Evolutionary conservation across 2,797 vertebrate species (phyloP), one percentile per base, ranked within the genome.

Genomic region (Lithobates pipiens): DNA sequence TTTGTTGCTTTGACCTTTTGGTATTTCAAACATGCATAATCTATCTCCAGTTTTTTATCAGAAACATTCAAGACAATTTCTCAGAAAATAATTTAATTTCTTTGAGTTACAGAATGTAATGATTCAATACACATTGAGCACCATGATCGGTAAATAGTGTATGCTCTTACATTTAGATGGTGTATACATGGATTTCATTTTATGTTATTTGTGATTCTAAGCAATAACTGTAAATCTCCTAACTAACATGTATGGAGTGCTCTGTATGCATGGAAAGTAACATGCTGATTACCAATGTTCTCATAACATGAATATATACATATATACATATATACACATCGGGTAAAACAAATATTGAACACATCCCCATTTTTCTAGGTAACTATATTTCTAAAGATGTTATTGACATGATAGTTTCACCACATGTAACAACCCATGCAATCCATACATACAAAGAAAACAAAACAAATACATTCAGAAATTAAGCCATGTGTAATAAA

Each of bases 1-100:
- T 83, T 61, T 86, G 76, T 79, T 79, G 69, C 27, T 86, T 83
- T 86, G 85, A 86, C 85, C 80, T 86, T 75, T 78, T 86, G 76
- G 75, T 86, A 83, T 83, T 86, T 83, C 32, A 13, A 83, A 83
- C 77, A 83, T 69, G 75, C 76, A 75, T 61, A 69, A 86, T 86
- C 80, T 65, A 46, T 83, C 72, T 44, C 29, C n/a, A 57, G 76
- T 74, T 61, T 61, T 61, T 83, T 86, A 68, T 82, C 75, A 78
- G 80, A 44, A 73, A 79, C 29, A 67, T 75, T 46, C 54, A n/a
- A 9, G 39, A 10, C 75, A 86, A 67, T 61, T 70, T 86, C 57
- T 73, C 79, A 77, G 72, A 82, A 82, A 77, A 77, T 86, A 86
- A 86, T 86, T 25, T 54, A 50, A 72, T 76, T 23, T 34, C 18